Evolutionary conservation across 2,888 invertebrate species (phyloP).

Genomic region (Heteropelma amictum): DNA sequence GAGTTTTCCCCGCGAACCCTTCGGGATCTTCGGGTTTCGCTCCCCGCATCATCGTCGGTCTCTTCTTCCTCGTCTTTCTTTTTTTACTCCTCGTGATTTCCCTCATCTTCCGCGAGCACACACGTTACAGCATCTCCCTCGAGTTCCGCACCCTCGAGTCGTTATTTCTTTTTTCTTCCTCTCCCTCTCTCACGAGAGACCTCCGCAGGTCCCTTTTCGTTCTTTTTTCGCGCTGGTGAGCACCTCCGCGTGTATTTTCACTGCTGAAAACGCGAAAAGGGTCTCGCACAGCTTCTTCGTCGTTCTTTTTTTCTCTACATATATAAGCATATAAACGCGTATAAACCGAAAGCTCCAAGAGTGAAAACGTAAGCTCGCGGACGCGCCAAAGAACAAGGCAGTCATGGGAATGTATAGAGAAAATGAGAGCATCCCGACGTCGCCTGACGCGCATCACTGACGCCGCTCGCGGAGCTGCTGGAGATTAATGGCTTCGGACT

Average conservation of each 20-base stretch:
- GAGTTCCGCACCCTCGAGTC: slow-evolving; percentile 21
- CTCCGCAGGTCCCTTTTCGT: slow-evolving; percentile 35
- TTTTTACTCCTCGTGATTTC: slow-evolving; percentile 31
- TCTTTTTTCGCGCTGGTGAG: slow-evolving; percentile 45
- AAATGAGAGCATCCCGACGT: slow-evolving; percentile 73
- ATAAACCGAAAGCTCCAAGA: slow-evolving; percentile 62
- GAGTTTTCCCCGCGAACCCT: slow-evolving; percentile 39
- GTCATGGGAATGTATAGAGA: not conserved
- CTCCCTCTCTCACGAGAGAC: slow-evolving; percentile 35
- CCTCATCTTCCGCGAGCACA: slow-evolving; percentile 28
- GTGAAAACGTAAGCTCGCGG: slow-evolving; percentile 46
- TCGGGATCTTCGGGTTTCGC: slow-evolving; percentile 45
- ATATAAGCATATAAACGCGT: no score
- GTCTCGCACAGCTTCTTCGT: slow-evolving; percentile 14
- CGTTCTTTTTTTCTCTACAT: no score
- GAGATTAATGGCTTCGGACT: slow-evolving; percentile 77
- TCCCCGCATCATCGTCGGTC: slow-evolving; percentile 37
- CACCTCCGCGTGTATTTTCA: slow-evolving; percentile 18
- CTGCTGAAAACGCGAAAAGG: slow-evolving; percentile 16
- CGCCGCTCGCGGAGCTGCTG: slow-evolving; percentile 70
- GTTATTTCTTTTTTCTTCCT: slow-evolving; percentile 28
- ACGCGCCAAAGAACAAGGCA: slow-evolving; percentile 13
- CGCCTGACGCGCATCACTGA: slow-evolving; percentile 77
- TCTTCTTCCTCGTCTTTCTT: slow-evolving; percentile 37
- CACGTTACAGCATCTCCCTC: slow-evolving; percentile 27